Base-by-base conservation (phyloP, 2,888 invertebrate genomes). In the Sylvicola fuscatus region DNA sequence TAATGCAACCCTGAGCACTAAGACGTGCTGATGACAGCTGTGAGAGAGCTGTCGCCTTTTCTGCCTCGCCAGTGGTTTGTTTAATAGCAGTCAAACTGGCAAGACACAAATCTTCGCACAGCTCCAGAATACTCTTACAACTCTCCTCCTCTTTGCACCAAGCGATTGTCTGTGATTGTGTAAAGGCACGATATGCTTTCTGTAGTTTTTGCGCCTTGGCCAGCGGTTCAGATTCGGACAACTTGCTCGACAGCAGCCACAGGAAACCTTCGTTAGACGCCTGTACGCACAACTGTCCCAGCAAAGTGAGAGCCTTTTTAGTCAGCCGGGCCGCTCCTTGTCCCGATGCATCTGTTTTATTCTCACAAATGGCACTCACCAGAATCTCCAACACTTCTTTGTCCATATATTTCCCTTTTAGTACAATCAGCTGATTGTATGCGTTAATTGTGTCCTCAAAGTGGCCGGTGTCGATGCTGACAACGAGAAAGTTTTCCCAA, bases 401-500 rank as follows among this genome's bases (percentile, higher is more conserved):
- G 50, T 92, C 90, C 1, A 77, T 60, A 51, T 78, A 84, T 49
- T 78, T 77, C 36, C 70, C 71, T 53, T 72, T 76, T n/a, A 95
- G 57, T 50, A 95, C 92, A 26, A 90, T 59, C 33, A 95, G 58
- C 14, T 87, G 71, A 54, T 89, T 80, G 50, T 82, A 82, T 1
- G 89, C 78, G 40, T 74, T 70, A 38, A 95, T 70, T 3, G 80
- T 79, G 54, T 92, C 87, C 36, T 77, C 72, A 53, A 86, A 83
- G 50, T 84, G 75, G 0, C 77, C 78, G 11, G 84, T 75, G 51
- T 93, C 92, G 42, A 80, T 72, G 46, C 84, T 82, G 16, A 92
- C 81, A 16, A 82, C 60, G 58, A 97, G 68, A 37, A 83, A 75
- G 60, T 97, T 98, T 53, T 95, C 93, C 97, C 97, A 97, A 0